Percentiles rank a stretch among this genome's conserved stretches.
Conservation (phyloP, 2,797 vertebrate genomes). For the Notoglanidium macrostoma region DNA sequence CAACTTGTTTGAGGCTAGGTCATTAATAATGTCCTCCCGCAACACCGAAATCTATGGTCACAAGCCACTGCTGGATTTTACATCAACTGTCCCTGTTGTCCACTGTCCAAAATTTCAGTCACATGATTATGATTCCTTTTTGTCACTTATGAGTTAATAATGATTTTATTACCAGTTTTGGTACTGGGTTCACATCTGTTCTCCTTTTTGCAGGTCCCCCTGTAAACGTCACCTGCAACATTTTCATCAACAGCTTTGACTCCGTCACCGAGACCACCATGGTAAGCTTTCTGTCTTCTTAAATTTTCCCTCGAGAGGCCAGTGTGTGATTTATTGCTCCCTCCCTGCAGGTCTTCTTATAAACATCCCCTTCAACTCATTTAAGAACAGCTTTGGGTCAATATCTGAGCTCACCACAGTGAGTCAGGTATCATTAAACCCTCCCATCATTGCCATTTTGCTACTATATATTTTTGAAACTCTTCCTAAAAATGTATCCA, state of each 20-base stretch:
- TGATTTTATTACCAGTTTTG: background rate
- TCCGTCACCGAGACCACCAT: slow-evolving; percentile 96
- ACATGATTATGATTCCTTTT: background rate
- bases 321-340: slow-evolving; percentile 87
- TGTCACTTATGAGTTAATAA: background rate
- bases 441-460: slow-evolving; percentile 46
- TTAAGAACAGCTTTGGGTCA: slow-evolving; percentile 99
- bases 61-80: background rate
- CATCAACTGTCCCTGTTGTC: background rate
- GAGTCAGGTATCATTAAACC: slow-evolving; percentile 70
- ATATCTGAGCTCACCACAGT: slow-evolving; percentile 99
- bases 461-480: slow-evolving; percentile 23
- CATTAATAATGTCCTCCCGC: background rate
- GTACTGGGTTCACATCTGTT: slow-evolving; percentile 76
- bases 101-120: background rate
- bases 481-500: background rate
- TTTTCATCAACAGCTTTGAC: slow-evolving; percentile 99
- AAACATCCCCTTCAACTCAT: slow-evolving; percentile 99
- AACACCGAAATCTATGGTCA: background rate
- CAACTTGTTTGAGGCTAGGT: background rate
- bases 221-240: slow-evolving; percentile 99
- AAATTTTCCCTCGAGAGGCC: background rate
- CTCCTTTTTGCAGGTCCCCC: slow-evolving; percentile 90
- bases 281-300: slow-evolving; percentile 85
- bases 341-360: slow-evolving; percentile 94